Evolutionary conservation across 2,888 invertebrate genomes (phyloP), one percentile per base, ranked within the genome.

Genomic region (Muscina levida): DNA sequence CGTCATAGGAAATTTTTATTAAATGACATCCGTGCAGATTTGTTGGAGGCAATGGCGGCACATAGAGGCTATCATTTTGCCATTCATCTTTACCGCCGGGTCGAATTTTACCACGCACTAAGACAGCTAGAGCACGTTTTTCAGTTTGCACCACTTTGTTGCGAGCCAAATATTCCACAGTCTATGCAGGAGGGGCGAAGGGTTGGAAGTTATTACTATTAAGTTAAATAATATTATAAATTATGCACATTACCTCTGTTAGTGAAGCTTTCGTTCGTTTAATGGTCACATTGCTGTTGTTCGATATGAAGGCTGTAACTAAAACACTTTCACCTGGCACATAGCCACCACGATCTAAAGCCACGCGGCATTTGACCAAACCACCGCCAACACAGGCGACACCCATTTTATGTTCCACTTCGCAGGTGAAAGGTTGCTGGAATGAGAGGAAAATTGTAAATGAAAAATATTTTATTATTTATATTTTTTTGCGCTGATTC

Each of bases 261-360:
- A 98, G 92, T 10, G 96, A 95, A 0, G 97, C 97, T 88, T 95
- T 93, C 6, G 97, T 97, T 82, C 94, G 93, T 89, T 95, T 95
- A 88, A 98, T 95, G 66, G 95, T 95, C 77, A 96, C 95, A 87
- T 95, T 94, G 87, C 97, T 97, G 87, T 94, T 93, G 92, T 98
- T 98, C 88, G 93, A 93, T 68, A 98, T 93, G 81, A 94, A 94
- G 17, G 97, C 98, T 79, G 94, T 95, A 84, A 98, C 94, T 85
- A 94, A 93, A 89, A 98, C 95, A 87, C 95, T 96, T 91, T 98
- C 97, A 2, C 98, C 98, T 13, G 98, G 97, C 79, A 98, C 97
- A 91, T 97, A 98, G 22, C 98, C 98, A 76, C 97, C 97, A 87
- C 97, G 94, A 91, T 97, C 97, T 83, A 98, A 92, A 82, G 95